Evolutionary conservation across 2,113 vertebrate genomes (phyloP).

Genomic region (Agapornis roseicollis): DNA sequence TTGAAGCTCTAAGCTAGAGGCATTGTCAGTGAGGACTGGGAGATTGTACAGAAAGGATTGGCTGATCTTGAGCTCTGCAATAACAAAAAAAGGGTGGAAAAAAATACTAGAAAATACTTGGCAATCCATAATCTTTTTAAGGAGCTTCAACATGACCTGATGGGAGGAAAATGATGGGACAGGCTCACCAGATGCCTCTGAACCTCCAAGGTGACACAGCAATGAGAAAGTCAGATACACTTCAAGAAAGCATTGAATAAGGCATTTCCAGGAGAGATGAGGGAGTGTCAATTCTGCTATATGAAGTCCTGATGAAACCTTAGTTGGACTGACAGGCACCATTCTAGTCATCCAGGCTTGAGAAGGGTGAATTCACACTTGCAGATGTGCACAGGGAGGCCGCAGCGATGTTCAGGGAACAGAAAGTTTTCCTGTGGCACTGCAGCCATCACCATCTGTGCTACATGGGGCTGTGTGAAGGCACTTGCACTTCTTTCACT

Average conservation of each 20-base stretch:
- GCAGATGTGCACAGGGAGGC: not conserved
- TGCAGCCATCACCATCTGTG: not conserved
- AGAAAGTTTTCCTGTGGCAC: not conserved
- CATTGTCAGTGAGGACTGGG: not conserved
- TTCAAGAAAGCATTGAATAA: not conserved
- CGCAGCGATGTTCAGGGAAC: not conserved
- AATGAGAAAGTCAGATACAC: not conserved
- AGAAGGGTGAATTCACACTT: not conserved
- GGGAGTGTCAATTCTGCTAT: not conserved
- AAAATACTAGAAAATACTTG: not conserved
- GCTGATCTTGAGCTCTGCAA: not conserved
- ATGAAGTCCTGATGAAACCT: not conserved
- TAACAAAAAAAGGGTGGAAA: not conserved
- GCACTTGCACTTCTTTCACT: not conserved
- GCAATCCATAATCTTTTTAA: not conserved
- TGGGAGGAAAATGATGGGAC: not conserved
- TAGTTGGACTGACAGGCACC: not conserved
- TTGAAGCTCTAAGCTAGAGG: not conserved
- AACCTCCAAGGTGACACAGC: not conserved
- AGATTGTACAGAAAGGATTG: not conserved
- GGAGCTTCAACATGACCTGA: not conserved
- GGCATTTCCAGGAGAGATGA: not conserved
- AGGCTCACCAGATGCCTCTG: not conserved
- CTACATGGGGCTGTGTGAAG: not conserved
- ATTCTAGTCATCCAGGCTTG: not conserved